These are phyloP conservation scores for Cynoglossus semilaevis DNA, from an alignment of 2,113 vertebrate genomes.

Conservation along the genomic window DNA sequence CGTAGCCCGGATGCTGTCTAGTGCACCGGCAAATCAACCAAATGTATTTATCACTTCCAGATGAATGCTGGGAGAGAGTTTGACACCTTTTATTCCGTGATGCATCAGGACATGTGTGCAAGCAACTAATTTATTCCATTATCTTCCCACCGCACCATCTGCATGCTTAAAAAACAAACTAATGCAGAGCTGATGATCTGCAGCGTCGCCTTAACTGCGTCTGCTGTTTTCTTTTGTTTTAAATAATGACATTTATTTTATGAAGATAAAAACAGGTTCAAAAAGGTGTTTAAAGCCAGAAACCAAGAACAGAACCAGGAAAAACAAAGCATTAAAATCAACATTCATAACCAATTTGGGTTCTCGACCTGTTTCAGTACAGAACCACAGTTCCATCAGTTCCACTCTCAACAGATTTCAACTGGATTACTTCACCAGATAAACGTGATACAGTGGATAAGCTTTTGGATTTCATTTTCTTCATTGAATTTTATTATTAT, in stretches of 20 bases:
- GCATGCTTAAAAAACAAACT: constrained; percentile 9
- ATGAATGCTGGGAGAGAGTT: constrained; percentile 8
- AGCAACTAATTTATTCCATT: constrained; percentile 14
- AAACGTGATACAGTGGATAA: too few relatives aligned
- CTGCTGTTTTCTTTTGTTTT: constrained; percentile 1
- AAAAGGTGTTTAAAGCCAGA: constrained; percentile 14
- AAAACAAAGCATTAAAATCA: too few relatives aligned
- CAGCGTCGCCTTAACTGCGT: constrained; percentile 4
- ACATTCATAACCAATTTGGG: too few relatives aligned
- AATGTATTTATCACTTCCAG: neutral
- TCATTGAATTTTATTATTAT: too few relatives aligned
- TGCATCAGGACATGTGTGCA: constrained; percentile 14
- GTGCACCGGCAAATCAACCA: neutral
- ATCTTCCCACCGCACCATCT: constrained; percentile 20
- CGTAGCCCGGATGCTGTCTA: neutral
- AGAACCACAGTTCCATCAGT: constrained; percentile 1
- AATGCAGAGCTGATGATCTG: constrained; percentile 24
- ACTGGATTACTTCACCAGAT: constrained; percentile 15
- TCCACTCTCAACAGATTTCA: too few relatives aligned
- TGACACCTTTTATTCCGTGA: constrained; percentile 14
- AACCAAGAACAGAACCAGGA: too few relatives aligned
- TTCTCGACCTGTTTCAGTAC: constrained; percentile 30
- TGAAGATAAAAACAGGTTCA: neutral
- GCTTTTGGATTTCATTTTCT: too few relatives aligned
- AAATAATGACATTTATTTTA: constrained; percentile 5